These are phyloP conservation scores for Phaetusa simplex DNA, from an alignment of 2,113 vertebrate genomes.

Conservation along the genomic window DNA sequence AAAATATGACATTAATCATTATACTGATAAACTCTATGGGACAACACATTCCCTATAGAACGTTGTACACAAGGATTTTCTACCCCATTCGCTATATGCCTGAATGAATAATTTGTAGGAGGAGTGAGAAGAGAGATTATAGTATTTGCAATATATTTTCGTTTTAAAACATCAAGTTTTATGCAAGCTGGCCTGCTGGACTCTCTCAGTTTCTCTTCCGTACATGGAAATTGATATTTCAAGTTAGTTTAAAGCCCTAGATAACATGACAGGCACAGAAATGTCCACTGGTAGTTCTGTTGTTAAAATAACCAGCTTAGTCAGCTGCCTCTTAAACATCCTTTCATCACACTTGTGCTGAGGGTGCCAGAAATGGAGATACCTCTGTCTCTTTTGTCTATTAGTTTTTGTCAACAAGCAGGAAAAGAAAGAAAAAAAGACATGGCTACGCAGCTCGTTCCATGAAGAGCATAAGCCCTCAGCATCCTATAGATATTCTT, in stretches of 20 bases:
- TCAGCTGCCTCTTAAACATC: background rate
- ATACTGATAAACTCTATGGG: background rate
- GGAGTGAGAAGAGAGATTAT: background rate
- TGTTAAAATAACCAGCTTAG: slow-evolving; percentile 20
- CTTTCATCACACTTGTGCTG: background rate
- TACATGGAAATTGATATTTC: slow-evolving; percentile 48
- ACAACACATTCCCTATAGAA: background rate
- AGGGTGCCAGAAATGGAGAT: background rate
- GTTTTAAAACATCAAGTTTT: slow-evolving; percentile 38
- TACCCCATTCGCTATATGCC: slow-evolving; percentile 20
- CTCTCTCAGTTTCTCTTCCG: background rate
- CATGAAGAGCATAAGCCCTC: background rate
- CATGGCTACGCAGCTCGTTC: background rate
- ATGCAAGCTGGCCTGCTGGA: slow-evolving; percentile 3
- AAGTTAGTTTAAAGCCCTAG: slow-evolving; percentile 44
- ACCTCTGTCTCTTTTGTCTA: background rate
- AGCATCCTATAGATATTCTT: background rate
- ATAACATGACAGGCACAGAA: slow-evolving; percentile 9
- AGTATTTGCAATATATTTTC: slow-evolving; percentile 46
- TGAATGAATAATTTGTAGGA: slow-evolving; percentile 31
- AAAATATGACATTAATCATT: slow-evolving; percentile 1
- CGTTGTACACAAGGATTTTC: background rate
- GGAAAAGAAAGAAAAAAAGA: background rate
- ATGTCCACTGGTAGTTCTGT: background rate
- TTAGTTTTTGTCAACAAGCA: slow-evolving; percentile 22